Percentiles rank a stretch among this genome's conserved stretches.
These are phyloP conservation scores for Sabatieria punctata DNA, from an alignment of 2,888 invertebrate species.

Conservation along the genomic window DNA sequence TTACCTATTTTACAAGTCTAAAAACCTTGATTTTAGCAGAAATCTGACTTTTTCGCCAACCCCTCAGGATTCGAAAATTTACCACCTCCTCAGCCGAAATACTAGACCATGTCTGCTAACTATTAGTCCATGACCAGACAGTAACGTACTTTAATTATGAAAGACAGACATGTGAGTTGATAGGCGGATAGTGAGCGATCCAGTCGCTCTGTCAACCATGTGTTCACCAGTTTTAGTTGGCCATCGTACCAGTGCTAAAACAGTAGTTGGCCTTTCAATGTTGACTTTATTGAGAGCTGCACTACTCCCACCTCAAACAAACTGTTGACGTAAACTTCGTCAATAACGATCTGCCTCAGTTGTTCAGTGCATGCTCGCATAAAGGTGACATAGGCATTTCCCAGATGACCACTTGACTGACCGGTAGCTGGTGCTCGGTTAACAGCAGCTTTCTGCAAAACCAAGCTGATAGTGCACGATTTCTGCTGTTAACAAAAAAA, in stretches of 20 bases:
- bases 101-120: too few relatives aligned
- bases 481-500: too few relatives aligned
- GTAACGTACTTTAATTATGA: constrained; percentile 84
- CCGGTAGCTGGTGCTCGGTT: background rate
- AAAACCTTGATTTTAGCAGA: too few relatives aligned
- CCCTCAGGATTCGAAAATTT: too few relatives aligned
- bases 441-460: constrained; percentile 2
- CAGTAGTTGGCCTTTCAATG: background rate
- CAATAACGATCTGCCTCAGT: constrained; percentile 81
- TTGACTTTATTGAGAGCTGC: constrained; percentile 6
- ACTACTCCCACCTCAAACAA: constrained; percentile 51
- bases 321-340: constrained; percentile 62
- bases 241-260: constrained; percentile 76
- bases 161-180: constrained; percentile 89
- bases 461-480: background rate
- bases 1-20: too few relatives aligned
- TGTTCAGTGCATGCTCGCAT: constrained; percentile 94
- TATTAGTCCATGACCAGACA: too few relatives aligned
- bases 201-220: constrained; percentile 77
- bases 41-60: too few relatives aligned
- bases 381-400: constrained; percentile 93
- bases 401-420: constrained; percentile 34
- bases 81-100: too few relatives aligned
- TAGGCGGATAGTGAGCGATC: constrained; percentile 86
- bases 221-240: constrained; percentile 79